phyloP scores from a whole-genome alignment of 64 coral and sea anemone species.

The Stylophora pistillata region DNA sequence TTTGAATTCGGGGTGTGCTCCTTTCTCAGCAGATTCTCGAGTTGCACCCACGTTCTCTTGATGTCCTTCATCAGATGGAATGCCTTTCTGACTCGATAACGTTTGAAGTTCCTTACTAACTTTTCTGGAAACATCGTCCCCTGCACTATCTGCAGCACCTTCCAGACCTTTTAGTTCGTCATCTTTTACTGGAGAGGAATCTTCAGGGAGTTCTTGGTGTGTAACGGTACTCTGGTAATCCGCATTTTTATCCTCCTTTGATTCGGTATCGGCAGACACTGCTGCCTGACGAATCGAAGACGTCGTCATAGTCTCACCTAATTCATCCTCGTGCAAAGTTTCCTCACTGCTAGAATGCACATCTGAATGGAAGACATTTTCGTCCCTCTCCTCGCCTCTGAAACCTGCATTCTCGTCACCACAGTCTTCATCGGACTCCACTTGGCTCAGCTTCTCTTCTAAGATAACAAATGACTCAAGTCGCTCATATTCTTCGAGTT shows the following conservation, averaged over 20 bases:
- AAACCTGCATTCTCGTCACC: constrained; percentile 56
- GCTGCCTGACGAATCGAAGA: constrained; percentile 17
- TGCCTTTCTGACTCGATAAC: too few species aligned
- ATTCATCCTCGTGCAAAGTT: constrained; percentile 59
- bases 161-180: neutral
- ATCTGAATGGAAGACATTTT: constrained; percentile 35
- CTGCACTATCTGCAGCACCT: neutral
- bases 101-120: neutral
- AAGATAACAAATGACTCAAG: constrained; percentile 92
- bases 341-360: constrained; percentile 48
- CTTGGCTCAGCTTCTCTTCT: constrained; percentile 90
- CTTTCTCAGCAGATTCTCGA: neutral
- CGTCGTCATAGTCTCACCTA: constrained; percentile 41
- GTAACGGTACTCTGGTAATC: neutral
- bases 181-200: neutral
- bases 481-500: constrained; percentile 88
- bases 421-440: constrained; percentile 81
- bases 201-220: constrained; percentile 6
- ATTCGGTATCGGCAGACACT: neutral
- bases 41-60: neutral
- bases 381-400: constrained; percentile 30
- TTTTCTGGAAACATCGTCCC: neutral
- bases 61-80: neutral
- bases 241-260: constrained; percentile 5
- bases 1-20: neutral